A percentile compares a stretch with the other conserved stretches of the same genome.
Evolutionary conservation across 2,888 invertebrate genomes (phyloP).

Genomic region (Platypus cylindrus): DNA sequence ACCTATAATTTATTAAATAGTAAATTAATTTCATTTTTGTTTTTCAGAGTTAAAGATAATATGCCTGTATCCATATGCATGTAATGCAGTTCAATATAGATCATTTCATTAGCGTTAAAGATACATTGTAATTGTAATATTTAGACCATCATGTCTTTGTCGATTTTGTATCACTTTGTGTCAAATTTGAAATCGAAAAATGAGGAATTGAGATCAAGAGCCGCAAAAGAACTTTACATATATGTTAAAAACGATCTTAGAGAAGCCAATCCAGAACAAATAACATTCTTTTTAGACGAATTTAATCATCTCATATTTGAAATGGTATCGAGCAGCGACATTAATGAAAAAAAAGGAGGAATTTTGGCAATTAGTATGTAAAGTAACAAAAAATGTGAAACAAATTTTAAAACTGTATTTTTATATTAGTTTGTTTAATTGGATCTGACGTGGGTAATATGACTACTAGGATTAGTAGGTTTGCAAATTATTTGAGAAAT

Average conservation of each 20-base stretch:
- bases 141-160: constrained; percentile 38
- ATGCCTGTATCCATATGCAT: too few species aligned
- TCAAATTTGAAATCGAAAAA: constrained; percentile 78
- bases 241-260: constrained; percentile 84
- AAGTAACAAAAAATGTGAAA: neutral
- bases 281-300: constrained; percentile 83
- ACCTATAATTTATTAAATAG: too few species aligned
- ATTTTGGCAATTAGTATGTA: constrained; percentile 75
- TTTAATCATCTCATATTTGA: constrained; percentile 93
- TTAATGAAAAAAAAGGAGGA: constrained; percentile 90
- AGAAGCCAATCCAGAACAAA: constrained; percentile 82
- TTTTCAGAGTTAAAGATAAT: too few species aligned
- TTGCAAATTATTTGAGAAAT: constrained; percentile 85
- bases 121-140: too few species aligned
- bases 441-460: constrained; percentile 89
- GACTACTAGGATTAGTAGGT: constrained; percentile 78
- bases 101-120: too few species aligned
- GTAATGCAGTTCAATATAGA: too few species aligned
- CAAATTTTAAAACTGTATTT: neutral
- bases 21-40: too few species aligned
- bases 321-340: constrained; percentile 88
- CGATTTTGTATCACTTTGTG: constrained; percentile 67
- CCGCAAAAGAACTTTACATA: constrained; percentile 78
- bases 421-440: constrained; percentile 67
- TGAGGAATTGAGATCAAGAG: constrained; percentile 72